A percentile compares a stretch with the other conserved stretches of the same genome.
phyloP scores from a whole-genome alignment of 1,140 invertebrate species.

The Neodiprion pinetum region DNA sequence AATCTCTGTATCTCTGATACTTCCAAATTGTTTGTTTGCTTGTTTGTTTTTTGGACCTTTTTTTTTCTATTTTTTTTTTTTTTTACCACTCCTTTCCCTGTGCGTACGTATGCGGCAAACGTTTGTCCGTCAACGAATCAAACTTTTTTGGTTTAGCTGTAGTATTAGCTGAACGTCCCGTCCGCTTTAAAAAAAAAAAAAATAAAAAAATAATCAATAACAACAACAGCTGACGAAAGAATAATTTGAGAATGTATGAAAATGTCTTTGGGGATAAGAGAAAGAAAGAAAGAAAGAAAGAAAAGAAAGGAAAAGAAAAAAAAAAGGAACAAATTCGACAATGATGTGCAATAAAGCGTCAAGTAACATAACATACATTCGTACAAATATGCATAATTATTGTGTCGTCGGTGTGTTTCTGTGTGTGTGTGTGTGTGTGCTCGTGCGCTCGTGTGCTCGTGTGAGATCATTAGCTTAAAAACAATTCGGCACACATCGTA shows the following conservation, averaged over 20 bases:
- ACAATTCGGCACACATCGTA: no score
- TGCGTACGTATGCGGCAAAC: no score
- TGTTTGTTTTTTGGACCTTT: neutral
- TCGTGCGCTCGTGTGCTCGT: no score
- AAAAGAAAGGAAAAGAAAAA: neutral
- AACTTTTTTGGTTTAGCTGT: neutral
- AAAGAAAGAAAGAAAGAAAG: neutral
- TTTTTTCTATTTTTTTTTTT: neutral
- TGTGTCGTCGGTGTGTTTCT: no score
- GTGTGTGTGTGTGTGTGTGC: no score
- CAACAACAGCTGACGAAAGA: neutral
- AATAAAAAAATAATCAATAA: neutral
- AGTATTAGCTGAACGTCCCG: neutral
- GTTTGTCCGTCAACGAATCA: neutral
- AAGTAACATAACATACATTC: neutral
- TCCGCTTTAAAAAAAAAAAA: neutral
- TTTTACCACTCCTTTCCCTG: no score
- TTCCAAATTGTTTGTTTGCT: neutral
- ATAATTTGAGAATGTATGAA: no score
- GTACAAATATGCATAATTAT: no score
- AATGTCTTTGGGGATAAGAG: neutral
- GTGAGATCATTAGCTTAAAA: neutral
- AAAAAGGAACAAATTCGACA: neutral
- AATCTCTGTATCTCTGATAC: neutral
- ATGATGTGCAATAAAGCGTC: slow-evolving; percentile 4